These are phyloP conservation scores for Gambusia yucatana DNA, from an alignment of 2,797 vertebrate genomes.

Conservation along the genomic window DNA sequence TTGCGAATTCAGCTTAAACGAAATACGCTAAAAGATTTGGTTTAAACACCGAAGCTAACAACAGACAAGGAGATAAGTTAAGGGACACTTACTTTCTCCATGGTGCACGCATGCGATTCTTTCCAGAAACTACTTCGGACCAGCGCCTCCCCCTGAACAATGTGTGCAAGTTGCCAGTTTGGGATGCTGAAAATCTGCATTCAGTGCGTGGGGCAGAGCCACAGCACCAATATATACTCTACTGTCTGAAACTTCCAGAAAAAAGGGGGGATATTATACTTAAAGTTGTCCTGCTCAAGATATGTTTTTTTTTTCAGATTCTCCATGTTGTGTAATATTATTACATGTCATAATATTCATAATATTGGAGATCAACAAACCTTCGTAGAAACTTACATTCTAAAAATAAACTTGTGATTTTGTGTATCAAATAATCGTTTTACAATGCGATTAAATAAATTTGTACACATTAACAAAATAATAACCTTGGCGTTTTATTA, in stretches of 20 bases:
- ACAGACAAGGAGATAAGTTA: constrained; percentile 5
- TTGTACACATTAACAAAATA: background rate
- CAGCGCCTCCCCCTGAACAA: constrained; percentile 72
- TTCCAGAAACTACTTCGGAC: constrained; percentile 84
- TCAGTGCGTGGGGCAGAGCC: background rate
- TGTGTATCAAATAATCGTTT: background rate
- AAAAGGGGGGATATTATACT: background rate
- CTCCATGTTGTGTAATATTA: background rate
- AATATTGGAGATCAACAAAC: background rate
- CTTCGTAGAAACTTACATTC: background rate
- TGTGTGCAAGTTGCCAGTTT: constrained; percentile 69
- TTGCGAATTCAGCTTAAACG: background rate
- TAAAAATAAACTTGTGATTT: background rate
- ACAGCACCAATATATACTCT: constrained; percentile 8
- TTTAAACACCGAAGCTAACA: background rate
- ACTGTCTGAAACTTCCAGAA: constrained; percentile 48
- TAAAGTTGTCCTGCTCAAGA: background rate
- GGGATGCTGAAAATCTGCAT: constrained; percentile 19
- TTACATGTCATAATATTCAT: background rate
- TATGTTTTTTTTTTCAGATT: background rate
- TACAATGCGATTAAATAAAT: background rate
- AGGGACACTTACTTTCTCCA: constrained; percentile 84
- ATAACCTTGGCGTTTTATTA: background rate
- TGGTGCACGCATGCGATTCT: constrained; percentile 83
- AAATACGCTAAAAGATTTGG: accelerated